Evolutionary conservation across 2,113 vertebrate genomes (phyloP).

Genomic region (Sisor rabdophorus): DNA sequence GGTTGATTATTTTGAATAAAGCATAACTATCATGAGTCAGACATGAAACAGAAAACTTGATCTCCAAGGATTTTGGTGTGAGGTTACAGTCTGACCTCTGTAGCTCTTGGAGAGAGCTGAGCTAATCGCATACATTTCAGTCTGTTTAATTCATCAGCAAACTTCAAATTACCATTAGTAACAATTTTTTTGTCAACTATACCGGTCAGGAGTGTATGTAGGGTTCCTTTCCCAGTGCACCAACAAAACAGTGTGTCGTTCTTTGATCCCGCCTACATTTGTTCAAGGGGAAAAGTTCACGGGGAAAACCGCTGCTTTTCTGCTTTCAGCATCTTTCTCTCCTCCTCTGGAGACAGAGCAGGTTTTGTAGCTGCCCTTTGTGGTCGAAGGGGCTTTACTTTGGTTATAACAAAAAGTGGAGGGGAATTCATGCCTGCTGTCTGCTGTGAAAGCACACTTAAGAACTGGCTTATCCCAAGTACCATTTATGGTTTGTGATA

Average conservation of each 20-base stretch:
- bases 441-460: conserved; percentile 12
- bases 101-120: not conserved
- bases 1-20: conserved; percentile 5
- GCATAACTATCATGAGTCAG: conserved; percentile 34
- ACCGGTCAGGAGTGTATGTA: conserved; percentile 17
- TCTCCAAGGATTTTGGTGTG: conserved; percentile 23
- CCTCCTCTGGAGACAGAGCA: conserved; percentile 54
- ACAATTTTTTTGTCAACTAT: conserved; percentile 19
- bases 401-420: conserved; percentile 30
- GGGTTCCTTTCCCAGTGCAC: conserved; percentile 7
- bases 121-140: not conserved
- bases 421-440: conserved; percentile 28
- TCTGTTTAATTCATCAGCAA: conserved; percentile 30
- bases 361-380: conserved; percentile 51
- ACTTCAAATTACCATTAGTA: conserved; percentile 10
- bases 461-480: conserved; percentile 23
- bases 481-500: conserved; percentile 29
- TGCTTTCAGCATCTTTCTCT: conserved; percentile 28
- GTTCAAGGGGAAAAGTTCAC: conserved; percentile 46
- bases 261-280: conserved; percentile 39
- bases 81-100: conserved; percentile 11
- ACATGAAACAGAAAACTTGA: conserved; percentile 10
- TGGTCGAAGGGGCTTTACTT: conserved; percentile 41
- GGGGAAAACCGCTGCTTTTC: conserved; percentile 37
- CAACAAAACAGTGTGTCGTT: conserved; percentile 42